Base-by-base conservation (phyloP, 2,888 invertebrate species). In the Lasioglossum figueresi region DNA sequence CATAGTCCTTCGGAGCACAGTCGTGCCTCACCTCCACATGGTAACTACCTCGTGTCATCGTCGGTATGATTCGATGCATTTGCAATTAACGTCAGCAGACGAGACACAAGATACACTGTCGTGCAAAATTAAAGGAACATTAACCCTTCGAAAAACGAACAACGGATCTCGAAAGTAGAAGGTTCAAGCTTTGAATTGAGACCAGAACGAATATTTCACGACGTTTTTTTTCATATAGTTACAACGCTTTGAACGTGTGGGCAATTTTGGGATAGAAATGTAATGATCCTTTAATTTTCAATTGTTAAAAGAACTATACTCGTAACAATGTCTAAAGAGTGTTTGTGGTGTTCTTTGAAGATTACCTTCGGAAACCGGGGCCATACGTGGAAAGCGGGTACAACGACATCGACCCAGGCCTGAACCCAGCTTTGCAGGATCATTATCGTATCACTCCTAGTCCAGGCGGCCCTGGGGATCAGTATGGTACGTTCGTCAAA, bases 401-500 rank as follows among this genome's bases (percentile, higher is more conserved):
- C 94, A 97, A 97, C 93, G 97, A 97, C 94, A 95, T 97, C 93
- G 97, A 96, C 91, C 95, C 95, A 88, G 93, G 94, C 84, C 90
- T 95, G 90, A 95, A 94, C 92, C 93, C 94, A 80, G 94, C 93
- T 88, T 89, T 95, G 88, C 95, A 94, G 90, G 95, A 95, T 91
- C 95, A 95, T 93, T 97, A 97, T 94, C 96, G 97, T 88, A 96
- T 97, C 88, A 96, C 97, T 84, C 97, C 97, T 80, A 96, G 97
- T 87, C 96, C 96, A 68, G 96, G 96, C 68, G 96, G 94, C 40
- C 95, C 95, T 83, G 95, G 96, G 87, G 97, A 97, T 93, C 96
- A 96, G 92, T 97, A 97, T 93, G 95, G 95, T 95, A 93, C 89
- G 93, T 91, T 79, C 27, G 27, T 8, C 16, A 4, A 31, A 16